A percentile compares a stretch with the other conserved stretches of the same genome.
Evolutionary conservation across 2,888 invertebrate genomes (phyloP).

Genomic region (Atethmia centrago): DNA sequence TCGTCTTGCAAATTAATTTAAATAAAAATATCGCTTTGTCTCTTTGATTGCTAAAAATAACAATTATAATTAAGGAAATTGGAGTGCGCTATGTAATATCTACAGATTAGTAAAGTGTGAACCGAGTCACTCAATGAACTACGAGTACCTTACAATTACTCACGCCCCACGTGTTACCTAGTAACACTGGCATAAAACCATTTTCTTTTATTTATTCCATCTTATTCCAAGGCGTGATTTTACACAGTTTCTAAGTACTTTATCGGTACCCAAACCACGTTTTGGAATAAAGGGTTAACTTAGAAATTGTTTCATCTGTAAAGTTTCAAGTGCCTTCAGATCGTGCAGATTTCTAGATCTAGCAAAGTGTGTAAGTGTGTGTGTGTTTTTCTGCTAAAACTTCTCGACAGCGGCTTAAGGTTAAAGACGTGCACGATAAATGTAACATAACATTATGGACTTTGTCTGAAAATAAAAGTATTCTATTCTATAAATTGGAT

Average conservation of each 20-base stretch:
- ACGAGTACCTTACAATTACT: not conserved
- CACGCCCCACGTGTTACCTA: not conserved
- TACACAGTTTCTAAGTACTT: not conserved
- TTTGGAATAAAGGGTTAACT: not conserved
- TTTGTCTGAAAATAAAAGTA: no score
- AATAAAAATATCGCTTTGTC: not conserved
- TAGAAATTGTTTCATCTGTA: conserved; percentile 12
- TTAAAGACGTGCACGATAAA: not conserved
- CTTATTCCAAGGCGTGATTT: not conserved
- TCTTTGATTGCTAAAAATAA: conserved; percentile 16
- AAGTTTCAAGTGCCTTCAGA: conserved; percentile 13
- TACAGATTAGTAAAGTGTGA: conserved; percentile 1
- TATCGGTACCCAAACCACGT: not conserved
- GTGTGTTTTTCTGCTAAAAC: not conserved
- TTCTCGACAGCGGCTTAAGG: not conserved
- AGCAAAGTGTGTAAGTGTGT: not conserved
- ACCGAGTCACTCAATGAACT: conserved; percentile 17
- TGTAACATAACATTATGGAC: not conserved
- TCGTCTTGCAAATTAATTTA: not conserved
- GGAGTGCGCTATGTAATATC: conserved; percentile 1
- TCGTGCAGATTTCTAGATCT: not conserved
- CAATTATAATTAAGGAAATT: conserved; percentile 26
- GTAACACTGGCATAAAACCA: not conserved
- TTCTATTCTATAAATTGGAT: not conserved
- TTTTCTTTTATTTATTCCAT: not conserved